Evolutionary conservation across 2,888 invertebrate species (phyloP).

Genomic region (Chydorus sphaericus): DNA sequence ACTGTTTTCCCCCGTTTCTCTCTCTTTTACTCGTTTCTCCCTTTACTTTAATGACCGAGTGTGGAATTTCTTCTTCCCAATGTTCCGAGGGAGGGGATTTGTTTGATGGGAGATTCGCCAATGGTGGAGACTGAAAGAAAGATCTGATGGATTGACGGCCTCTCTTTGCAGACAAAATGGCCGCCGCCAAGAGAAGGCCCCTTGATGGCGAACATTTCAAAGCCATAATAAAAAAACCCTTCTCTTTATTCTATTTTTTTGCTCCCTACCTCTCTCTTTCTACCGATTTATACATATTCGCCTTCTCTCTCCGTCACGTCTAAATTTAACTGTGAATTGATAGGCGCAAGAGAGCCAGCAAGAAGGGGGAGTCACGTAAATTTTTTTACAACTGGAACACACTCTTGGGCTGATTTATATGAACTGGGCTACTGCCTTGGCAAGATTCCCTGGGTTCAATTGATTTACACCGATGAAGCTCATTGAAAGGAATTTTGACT

Average conservation of each 20-base stretch:
- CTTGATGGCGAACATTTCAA: slow-evolving; percentile 1
- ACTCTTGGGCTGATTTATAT: neutral
- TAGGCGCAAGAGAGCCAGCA: neutral
- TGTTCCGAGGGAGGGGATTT: neutral
- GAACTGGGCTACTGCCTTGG: neutral
- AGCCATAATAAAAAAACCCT: neutral
- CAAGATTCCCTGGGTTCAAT: neutral
- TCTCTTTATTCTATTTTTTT: no score
- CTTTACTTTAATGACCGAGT: no score
- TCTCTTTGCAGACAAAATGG: neutral
- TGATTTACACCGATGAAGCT: neutral
- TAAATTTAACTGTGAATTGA: slow-evolving; percentile 5
- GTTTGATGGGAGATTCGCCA: slow-evolving; percentile 6
- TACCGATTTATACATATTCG: slow-evolving; percentile 1
- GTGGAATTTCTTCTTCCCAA: no score
- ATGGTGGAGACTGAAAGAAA: neutral
- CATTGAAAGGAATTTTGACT: neutral
- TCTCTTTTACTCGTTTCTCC: no score
- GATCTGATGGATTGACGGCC: slow-evolving; percentile 2
- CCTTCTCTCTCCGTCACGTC: neutral
- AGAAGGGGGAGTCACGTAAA: neutral
- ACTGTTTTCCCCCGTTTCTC: no score
- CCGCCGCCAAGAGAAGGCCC: no score
- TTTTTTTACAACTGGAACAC: neutral
- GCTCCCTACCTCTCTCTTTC: neutral